These are phyloP conservation scores for Silurus lanzhouensis DNA, from an alignment of 2,797 vertebrate genomes.

Conservation along the genomic window DNA sequence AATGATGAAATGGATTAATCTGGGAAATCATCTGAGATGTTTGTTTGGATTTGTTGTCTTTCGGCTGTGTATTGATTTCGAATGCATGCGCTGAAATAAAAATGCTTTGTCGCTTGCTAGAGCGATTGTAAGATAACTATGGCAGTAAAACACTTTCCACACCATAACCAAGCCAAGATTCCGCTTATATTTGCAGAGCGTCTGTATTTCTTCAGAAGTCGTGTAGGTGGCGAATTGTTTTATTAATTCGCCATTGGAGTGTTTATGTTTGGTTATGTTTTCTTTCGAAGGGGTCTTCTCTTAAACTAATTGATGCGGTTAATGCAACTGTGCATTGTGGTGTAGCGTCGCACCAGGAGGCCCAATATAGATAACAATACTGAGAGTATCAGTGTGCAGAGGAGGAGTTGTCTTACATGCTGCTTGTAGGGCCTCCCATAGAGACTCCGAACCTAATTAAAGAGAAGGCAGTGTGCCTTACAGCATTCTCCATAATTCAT, in stretches of 20 bases:
- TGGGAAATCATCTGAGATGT: background rate
- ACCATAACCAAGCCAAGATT: background rate
- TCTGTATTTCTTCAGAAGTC: slow-evolving; percentile 2
- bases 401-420: slow-evolving; percentile 53
- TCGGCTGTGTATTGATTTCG: background rate
- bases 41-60: background rate
- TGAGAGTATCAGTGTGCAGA: slow-evolving; percentile 50
- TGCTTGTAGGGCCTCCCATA: slow-evolving; percentile 51
- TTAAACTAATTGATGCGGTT: slow-evolving; percentile 45
- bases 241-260: slow-evolving; percentile 9
- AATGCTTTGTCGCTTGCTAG: background rate
- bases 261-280: background rate
- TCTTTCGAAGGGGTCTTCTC: slow-evolving; percentile 13
- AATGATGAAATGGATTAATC: background rate
- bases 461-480: slow-evolving; percentile 56
- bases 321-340: slow-evolving; percentile 32
- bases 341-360: slow-evolving; percentile 40
- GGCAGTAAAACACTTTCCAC: background rate
- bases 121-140: background rate
- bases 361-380: slow-evolving; percentile 46
- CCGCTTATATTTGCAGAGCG: background rate
- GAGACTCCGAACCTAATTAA: slow-evolving; percentile 61
- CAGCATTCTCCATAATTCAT: slow-evolving; percentile 59
- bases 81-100: background rate
- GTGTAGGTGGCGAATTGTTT: background rate